A percentile compares a stretch with the other conserved stretches of the same genome.
Conservation (phyloP, 2,888 invertebrate genomes). For the Acrobasis repandana region DNA sequence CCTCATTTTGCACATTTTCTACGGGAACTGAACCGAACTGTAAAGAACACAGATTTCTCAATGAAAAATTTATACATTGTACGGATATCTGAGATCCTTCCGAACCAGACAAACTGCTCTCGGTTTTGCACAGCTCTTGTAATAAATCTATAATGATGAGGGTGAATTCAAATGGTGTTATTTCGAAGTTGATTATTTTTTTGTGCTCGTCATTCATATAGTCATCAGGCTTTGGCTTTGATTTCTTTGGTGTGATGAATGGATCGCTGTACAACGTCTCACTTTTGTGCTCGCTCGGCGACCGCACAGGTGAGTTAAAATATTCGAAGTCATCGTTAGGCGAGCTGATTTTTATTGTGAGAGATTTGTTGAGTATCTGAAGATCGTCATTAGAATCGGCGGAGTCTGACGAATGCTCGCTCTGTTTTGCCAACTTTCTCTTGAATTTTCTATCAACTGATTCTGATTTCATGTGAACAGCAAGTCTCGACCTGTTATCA, state of each 20-base stretch:
- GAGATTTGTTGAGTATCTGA: constrained; percentile 73
- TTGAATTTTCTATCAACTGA: constrained; percentile 46
- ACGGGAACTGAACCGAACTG: constrained; percentile 80
- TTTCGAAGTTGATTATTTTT: constrained; percentile 76
- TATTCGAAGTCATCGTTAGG: constrained; percentile 85
- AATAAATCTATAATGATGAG: constrained; percentile 81
- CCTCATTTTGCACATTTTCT: constrained; percentile 47
- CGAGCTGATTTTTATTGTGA: constrained; percentile 80
- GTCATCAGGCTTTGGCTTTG: constrained; percentile 77
- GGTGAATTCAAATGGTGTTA: constrained; percentile 82
- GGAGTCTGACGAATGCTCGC: constrained; percentile 69
- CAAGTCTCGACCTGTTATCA: constrained; percentile 49
- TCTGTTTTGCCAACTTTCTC: constrained; percentile 45
- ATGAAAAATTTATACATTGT: constrained; percentile 83
- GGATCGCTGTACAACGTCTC: constrained; percentile 63
- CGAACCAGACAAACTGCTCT: constrained; percentile 74
- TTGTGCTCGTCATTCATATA: constrained; percentile 78
- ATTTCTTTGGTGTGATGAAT: constrained; percentile 57
- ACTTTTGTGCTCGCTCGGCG: constrained; percentile 60
- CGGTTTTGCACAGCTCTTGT: constrained; percentile 78
- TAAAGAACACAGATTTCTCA: constrained; percentile 83
- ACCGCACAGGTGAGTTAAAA: constrained; percentile 75
- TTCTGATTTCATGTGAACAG: constrained; percentile 48
- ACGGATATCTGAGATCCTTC: constrained; percentile 81
- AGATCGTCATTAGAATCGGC: constrained; percentile 77